Percentiles rank a stretch among this genome's conserved stretches.
These are phyloP conservation scores for Pelodytes ibericus DNA, from an alignment of 2,797 vertebrate species.

Conservation along the genomic window DNA sequence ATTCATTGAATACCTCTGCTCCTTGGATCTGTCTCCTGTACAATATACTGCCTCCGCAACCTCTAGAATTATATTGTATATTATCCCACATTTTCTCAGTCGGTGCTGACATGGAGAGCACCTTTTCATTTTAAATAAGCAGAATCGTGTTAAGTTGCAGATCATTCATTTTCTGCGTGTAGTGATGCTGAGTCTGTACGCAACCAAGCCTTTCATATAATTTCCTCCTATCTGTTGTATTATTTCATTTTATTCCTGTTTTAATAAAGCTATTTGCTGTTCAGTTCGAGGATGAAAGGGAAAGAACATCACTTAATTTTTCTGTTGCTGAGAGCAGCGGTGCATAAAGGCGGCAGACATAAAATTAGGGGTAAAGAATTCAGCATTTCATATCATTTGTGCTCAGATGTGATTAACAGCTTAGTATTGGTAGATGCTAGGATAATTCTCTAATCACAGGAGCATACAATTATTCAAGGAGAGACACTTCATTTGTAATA, in stretches of 20 bases:
- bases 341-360: neutral
- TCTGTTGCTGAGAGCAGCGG: neutral
- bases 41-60: no score
- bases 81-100: no score
- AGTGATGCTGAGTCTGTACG: neutral
- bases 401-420: neutral
- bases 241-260: neutral
- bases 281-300: neutral
- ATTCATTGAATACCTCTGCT: no score
- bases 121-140: no score
- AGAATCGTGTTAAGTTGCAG: no score
- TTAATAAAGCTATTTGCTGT: neutral
- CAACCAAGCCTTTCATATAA: neutral
- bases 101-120: no score
- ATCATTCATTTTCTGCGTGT: no score
- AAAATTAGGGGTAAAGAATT: neutral
- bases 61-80: no score
- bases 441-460: neutral
- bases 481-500: neutral
- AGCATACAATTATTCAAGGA: neutral
- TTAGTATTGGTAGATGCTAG: neutral
- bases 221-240: neutral
- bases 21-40: no score
- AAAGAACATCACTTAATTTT: neutral
- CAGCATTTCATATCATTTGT: neutral